Evolutionary conservation across 2,888 invertebrate species (phyloP).

Genomic region (Drosophila subsilvestris): DNA sequence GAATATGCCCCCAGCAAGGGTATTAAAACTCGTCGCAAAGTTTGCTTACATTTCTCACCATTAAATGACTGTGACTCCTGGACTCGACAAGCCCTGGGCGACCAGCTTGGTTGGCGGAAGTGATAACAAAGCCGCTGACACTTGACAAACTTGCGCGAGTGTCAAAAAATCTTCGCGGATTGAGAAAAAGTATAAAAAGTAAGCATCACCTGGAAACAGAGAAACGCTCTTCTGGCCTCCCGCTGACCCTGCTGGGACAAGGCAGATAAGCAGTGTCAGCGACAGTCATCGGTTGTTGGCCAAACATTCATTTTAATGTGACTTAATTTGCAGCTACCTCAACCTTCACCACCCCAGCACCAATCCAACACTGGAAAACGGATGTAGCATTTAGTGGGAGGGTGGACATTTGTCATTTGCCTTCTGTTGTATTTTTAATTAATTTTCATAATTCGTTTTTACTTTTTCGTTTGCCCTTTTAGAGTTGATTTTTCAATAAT

Average conservation of each 20-base stretch:
- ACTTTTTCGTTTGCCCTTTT: conserved; percentile 13
- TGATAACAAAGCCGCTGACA: conserved; percentile 81
- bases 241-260: conserved; percentile 53
- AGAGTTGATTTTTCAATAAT: conserved; percentile 54
- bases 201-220: conserved; percentile 54
- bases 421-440: conserved; percentile 55
- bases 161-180: conserved; percentile 35
- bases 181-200: conserved; percentile 17
- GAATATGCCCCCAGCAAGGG: conserved; percentile 25
- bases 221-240: conserved; percentile 42
- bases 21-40: conserved; percentile 40
- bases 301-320: conserved; percentile 62
- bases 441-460: conserved; percentile 43
- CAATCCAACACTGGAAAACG: conserved; percentile 19
- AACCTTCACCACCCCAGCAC: not conserved
- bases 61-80: conserved; percentile 49
- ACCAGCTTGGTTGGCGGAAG: conserved; percentile 62
- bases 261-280: conserved; percentile 55
- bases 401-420: conserved; percentile 60
- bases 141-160: conserved; percentile 76
- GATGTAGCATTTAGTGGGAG: conserved; percentile 30
- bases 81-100: conserved; percentile 38
- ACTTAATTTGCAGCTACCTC: conserved; percentile 59
- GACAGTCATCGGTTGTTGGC: conserved; percentile 38
- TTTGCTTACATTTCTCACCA: conserved; percentile 65